Evolutionary conservation across 2,888 invertebrate genomes (phyloP), one percentile per base, ranked within the genome.

Genomic region (Dermolepida albohirtum): DNA sequence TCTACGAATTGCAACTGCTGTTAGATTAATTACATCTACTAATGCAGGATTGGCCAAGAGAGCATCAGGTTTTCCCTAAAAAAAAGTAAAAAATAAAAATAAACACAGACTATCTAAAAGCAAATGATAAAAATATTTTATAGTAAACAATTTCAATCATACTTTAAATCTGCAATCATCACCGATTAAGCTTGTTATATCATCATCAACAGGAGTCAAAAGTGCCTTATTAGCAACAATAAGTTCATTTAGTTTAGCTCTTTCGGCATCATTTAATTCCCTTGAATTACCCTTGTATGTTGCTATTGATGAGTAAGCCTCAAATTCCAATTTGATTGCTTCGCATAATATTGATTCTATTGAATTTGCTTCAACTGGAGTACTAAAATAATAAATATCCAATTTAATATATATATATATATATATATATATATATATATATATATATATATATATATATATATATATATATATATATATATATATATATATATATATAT

Each of bases 1-100:
- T 64, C 97, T 87, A 70, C 96, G 86, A 72, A 98, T 96, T 2
- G 96, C 96, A 64, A 96, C 89, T 2, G 97, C 96, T 0, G 96
- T 96, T 76, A 97, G 85, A 86, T 96, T 96, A 73, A 96, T 93
- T 27, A 96, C 91, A 75, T 92, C 94, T 64, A 95, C 86, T 5
- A 96, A 83, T 51, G 90, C 88, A 0, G 92, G 92, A 81, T 92
- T 90, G 0, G 85, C 82, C 64, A 81, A 76, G 22, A 77, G 70
- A 75, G 80, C 71, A 76, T 78, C 71, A 1, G 66, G 65, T 62
- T 66, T 59, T 50, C 65, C 64, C 69, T 69, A 62, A 55, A 54
- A 62, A 50, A 40, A 27, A 59, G 10, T 2, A 43, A 2, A 39
- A 40, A 11, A 43, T 16, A 16, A 22, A 22, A 22, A n/a, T n/a